A percentile compares a stretch with the other conserved stretches of the same genome.
Conservation (phyloP, 2,113 vertebrate species). For the Conger conger region DNA sequence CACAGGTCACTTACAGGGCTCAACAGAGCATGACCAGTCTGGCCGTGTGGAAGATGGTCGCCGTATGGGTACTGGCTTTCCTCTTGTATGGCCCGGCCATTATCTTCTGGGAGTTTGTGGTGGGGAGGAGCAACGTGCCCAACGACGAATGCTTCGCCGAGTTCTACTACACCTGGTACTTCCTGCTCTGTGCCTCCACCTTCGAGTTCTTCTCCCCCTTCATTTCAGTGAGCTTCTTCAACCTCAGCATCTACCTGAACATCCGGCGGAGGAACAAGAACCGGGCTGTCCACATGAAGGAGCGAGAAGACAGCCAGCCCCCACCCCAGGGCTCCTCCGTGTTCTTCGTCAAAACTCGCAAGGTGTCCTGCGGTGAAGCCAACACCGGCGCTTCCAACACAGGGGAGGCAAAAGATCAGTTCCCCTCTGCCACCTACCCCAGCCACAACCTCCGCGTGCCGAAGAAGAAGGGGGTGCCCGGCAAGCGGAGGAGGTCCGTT, state of each 20-base stretch:
- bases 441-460: slow-evolving; percentile 57
- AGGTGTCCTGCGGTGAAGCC: slow-evolving; percentile 68
- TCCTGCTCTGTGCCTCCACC: slow-evolving; percentile 74
- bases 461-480: slow-evolving; percentile 48
- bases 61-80: slow-evolving; percentile 82
- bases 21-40: slow-evolving; percentile 66
- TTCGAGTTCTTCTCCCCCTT: slow-evolving; percentile 86
- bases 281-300: slow-evolving; percentile 29
- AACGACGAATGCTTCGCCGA: slow-evolving; percentile 71
- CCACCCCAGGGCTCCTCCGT: slow-evolving; percentile 51
- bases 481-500: slow-evolving; percentile 52
- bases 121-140: slow-evolving; percentile 62
- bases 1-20: slow-evolving; percentile 80
- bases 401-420: slow-evolving; percentile 62
- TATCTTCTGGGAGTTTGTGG: slow-evolving; percentile 71
- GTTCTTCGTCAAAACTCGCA: slow-evolving; percentile 73
- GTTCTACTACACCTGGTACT: slow-evolving; percentile 80
- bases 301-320: slow-evolving; percentile 35
- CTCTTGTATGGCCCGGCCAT: slow-evolving; percentile 83
- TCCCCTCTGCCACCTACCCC: slow-evolving; percentile 54
- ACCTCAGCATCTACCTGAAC: slow-evolving; percentile 79
- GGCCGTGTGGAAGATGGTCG: slow-evolving; percentile 74
- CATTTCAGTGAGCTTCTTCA: slow-evolving; percentile 82
- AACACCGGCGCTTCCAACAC: slow-evolving; percentile 60
- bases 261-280: slow-evolving; percentile 72